A percentile compares a stretch with the other conserved stretches of the same genome.
phyloP scores from a whole-genome alignment of 2,797 vertebrate species.

The Sciaenops ocellatus region DNA sequence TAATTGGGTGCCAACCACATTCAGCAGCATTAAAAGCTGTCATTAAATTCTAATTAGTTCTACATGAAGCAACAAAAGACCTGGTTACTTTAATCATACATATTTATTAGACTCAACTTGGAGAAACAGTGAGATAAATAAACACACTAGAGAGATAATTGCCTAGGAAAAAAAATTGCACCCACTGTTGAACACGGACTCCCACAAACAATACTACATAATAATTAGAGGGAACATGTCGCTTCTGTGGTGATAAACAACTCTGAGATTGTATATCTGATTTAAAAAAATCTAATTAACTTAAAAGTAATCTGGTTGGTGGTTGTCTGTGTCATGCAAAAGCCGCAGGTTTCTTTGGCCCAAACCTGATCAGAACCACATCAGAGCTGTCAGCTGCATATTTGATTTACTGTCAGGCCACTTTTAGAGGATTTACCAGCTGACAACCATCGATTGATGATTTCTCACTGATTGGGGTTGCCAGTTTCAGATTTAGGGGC shows the following conservation, averaged over 20 bases:
- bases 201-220: slow-evolving; percentile 61
- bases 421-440: slow-evolving; percentile 43
- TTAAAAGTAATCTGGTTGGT: slow-evolving; percentile 30
- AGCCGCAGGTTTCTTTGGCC: not conserved
- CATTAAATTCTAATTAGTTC: slow-evolving; percentile 91
- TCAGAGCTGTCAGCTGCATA: not conserved
- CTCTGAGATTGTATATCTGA: slow-evolving; percentile 44
- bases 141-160: slow-evolving; percentile 74
- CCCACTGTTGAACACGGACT: slow-evolving; percentile 64
- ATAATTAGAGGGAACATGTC: slow-evolving; percentile 59
- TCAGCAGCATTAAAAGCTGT: slow-evolving; percentile 85
- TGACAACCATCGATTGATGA: slow-evolving; percentile 37
- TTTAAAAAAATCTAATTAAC: slow-evolving; percentile 43
- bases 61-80: slow-evolving; percentile 85
- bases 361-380: not conserved
- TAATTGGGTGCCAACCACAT: slow-evolving; percentile 87
- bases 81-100: slow-evolving; percentile 87
- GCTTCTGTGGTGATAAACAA: slow-evolving; percentile 58
- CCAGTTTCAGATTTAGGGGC: slow-evolving; percentile 45
- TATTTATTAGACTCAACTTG: slow-evolving; percentile 85
- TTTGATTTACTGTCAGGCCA: slow-evolving; percentile 36
- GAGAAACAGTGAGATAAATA: slow-evolving; percentile 72
- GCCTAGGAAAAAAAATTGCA: slow-evolving; percentile 75
- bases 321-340: not conserved
- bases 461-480: slow-evolving; percentile 39